Evolutionary conservation across 2,888 invertebrate genomes (phyloP).

Genomic region (Plagiodera versicolora): DNA sequence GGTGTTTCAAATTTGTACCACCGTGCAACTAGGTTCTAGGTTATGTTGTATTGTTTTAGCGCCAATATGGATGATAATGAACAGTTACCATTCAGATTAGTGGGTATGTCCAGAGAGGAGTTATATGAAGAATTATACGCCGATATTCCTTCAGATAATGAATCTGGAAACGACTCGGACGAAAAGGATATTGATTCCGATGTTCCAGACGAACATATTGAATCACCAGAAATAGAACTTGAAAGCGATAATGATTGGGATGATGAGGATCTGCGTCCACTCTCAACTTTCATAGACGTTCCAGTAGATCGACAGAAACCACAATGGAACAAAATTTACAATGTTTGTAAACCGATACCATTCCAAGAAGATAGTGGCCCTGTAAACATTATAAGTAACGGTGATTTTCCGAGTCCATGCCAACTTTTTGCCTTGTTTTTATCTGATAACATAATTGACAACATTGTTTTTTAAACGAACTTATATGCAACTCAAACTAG

Average conservation of each 20-base stretch:
- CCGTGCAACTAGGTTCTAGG: background rate
- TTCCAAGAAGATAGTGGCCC: no score
- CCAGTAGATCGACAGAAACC: no score
- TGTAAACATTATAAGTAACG: no score
- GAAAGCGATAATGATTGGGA: constrained; percentile 1
- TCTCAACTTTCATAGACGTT: no score
- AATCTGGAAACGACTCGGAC: no score
- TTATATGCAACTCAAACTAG: constrained; percentile 9
- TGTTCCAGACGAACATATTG: background rate
- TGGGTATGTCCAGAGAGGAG: background rate
- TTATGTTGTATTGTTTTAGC: background rate
- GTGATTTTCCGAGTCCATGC: no score
- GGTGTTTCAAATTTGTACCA: background rate
- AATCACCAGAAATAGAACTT: background rate
- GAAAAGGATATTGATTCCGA: background rate
- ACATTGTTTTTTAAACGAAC: constrained; percentile 14
- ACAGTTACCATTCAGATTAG: background rate
- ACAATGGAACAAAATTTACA: no score
- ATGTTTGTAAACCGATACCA: no score
- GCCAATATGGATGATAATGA: background rate
- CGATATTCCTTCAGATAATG: background rate
- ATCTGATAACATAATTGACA: constrained; percentile 4
- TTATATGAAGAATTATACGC: background rate
- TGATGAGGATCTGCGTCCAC: background rate
- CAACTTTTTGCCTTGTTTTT: constrained; percentile 6